Evolutionary conservation across 2,888 invertebrate species (phyloP).

Genomic region (Drosophila lacicola): DNA sequence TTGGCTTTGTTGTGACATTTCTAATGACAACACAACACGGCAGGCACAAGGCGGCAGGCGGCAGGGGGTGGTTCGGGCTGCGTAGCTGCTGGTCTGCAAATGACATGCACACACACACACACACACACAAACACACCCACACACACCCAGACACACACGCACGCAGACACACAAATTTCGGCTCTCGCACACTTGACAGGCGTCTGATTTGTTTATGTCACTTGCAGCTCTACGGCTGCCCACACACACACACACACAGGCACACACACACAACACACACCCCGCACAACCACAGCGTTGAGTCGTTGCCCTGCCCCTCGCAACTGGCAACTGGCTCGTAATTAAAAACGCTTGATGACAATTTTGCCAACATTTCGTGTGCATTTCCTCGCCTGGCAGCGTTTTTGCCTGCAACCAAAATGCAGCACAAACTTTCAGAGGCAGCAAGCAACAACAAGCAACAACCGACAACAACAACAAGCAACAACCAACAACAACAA

Average conservation of each 20-base stretch:
- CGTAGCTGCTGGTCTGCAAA: slow-evolving; percentile 56
- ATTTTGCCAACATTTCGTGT: slow-evolving; percentile 63
- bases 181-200: slow-evolving; percentile 73
- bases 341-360: slow-evolving; percentile 80
- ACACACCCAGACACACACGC: slow-evolving; percentile 5
- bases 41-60: slow-evolving; percentile 13
- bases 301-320: slow-evolving; percentile 15
- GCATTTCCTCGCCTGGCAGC: slow-evolving; percentile 35
- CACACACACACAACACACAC: slow-evolving; percentile 10
- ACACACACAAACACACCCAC: slow-evolving; percentile 12
- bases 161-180: slow-evolving; percentile 50
- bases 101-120: slow-evolving; percentile 64
- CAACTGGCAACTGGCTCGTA: slow-evolving; percentile 53
- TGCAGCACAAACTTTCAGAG: slow-evolving; percentile 56
- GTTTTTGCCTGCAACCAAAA: slow-evolving; percentile 50
- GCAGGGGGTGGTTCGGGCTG: slow-evolving; percentile 8
- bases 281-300: slow-evolving; percentile 38
- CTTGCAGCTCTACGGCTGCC: slow-evolving; percentile 74
- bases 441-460: slow-evolving; percentile 12
- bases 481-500: slow-evolving; percentile 25
- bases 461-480: slow-evolving; percentile 18
- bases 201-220: slow-evolving; percentile 82
- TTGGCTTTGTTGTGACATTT: slow-evolving; percentile 80
- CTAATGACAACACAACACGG: slow-evolving; percentile 74
- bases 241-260: slow-evolving; percentile 37